phyloP scores from a whole-genome alignment of 1,140 invertebrate genomes.

The Halyomorpha halys region DNA sequence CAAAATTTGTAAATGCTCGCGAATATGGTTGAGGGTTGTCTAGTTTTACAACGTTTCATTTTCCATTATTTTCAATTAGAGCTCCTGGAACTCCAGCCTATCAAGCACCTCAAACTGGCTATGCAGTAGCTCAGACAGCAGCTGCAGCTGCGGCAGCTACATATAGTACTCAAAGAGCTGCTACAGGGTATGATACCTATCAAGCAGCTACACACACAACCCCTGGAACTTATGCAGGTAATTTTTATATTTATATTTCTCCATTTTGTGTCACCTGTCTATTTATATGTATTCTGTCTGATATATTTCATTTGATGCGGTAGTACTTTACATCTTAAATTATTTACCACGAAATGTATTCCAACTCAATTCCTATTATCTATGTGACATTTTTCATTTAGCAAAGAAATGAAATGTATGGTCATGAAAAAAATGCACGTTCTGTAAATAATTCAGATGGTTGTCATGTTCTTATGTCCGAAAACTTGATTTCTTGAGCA shows the following conservation, averaged over 20 bases:
- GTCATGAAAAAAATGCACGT: no score
- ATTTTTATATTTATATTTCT: background rate
- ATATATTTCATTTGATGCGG: no score
- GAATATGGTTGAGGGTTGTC: background rate
- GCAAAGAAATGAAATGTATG: no score
- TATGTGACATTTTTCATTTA: no score
- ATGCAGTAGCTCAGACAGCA: constrained; percentile 62
- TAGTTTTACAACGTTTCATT: background rate
- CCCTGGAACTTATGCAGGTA: constrained; percentile 42
- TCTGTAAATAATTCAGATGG: no score
- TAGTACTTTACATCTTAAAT: no score
- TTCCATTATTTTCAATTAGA: constrained; percentile 12
- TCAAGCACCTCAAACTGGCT: constrained; percentile 61
- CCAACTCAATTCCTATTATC: no score
- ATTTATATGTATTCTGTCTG: no score
- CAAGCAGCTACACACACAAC: constrained; percentile 48
- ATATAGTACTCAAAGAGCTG: constrained; percentile 62
- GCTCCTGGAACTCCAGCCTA: constrained; percentile 62
- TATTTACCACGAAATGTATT: no score
- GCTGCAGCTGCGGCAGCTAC: constrained; percentile 59
- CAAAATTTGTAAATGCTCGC: background rate
- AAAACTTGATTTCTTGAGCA: no score
- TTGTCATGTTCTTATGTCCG: no score
- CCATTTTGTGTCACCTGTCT: background rate
- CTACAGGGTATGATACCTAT: constrained; percentile 65